phyloP scores from a whole-genome alignment of 2,888 invertebrate species.

The Germaria angustata region DNA sequence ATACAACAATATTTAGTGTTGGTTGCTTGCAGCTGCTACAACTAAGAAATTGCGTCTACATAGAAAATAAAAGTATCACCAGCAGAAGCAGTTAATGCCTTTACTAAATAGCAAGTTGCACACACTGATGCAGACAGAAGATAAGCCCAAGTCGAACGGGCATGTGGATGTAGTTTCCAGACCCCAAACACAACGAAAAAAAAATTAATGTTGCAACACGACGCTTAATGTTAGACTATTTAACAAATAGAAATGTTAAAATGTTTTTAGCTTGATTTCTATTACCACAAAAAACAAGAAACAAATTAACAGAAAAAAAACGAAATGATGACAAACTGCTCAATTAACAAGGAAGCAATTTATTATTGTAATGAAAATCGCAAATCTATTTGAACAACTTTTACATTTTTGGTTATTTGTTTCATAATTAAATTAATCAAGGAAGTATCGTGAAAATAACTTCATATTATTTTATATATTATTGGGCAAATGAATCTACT shows the following conservation, averaged over 20 bases:
- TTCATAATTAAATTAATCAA: too few relatives aligned
- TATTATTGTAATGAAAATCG: background rate
- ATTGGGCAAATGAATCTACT: too few relatives aligned
- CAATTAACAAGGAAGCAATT: conserved; percentile 43
- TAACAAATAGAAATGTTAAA: conserved; percentile 63
- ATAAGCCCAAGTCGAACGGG: conserved; percentile 29
- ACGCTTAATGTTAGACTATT: conserved; percentile 49
- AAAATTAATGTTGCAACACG: conserved; percentile 5
- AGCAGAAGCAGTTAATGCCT: conserved; percentile 54
- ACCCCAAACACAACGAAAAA: background rate
- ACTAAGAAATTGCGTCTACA: conserved; percentile 44
- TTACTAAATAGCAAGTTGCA: conserved; percentile 58
- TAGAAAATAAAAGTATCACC: conserved; percentile 14
- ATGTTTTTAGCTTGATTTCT: conserved; percentile 22
- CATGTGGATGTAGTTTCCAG: background rate
- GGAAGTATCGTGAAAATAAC: too few relatives aligned
- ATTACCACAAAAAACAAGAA: conserved; percentile 24
- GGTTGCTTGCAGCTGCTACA: background rate
- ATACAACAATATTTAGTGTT: background rate
- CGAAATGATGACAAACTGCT: conserved; percentile 46
- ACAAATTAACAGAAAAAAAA: conserved; percentile 33
- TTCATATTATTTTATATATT: too few relatives aligned
- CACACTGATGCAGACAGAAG: conserved; percentile 61
- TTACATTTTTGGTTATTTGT: background rate
- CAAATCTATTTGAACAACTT: background rate